Evolutionary conservation across 2,888 invertebrate genomes (phyloP), one percentile per base, ranked within the genome.

Genomic region (Lacanobia oleracea): DNA sequence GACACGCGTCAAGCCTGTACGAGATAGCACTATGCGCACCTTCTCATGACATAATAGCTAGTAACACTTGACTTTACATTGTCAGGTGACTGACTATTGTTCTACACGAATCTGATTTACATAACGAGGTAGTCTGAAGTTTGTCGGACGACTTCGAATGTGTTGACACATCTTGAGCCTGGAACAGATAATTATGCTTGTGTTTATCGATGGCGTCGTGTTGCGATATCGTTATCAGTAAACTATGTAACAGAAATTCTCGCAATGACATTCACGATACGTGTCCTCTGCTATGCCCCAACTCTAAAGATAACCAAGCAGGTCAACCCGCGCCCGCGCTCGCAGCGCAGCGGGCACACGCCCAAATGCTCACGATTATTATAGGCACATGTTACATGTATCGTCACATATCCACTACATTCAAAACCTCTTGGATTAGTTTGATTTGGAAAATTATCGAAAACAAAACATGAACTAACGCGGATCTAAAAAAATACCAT

Each of bases 221-320:
- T 54, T 59, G 27, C 51, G 69, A 76, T 84, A 83, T 68, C 71
- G 81, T 85, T 89, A 89, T 91, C 89, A 80, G 82, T 82, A 65
- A 72, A 75, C 76, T 82, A 81, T 80, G 79, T 84, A 87, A 79
- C 78, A 86, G 81, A 85, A 89, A 86, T 87, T 84, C 78, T 87
- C 82, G 81, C 89, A 87, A 89, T 93, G 93, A 91, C 92, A 93
- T 93, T 92, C 91, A 89, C 78, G 76, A 75, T 87, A 82, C 85
- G 88, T 90, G 92, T 91, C 92, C 92, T 92, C 92, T 91, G 87
- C 86, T 85, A 84, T 85, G 89, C 83, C 89, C 88, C 89, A 87
- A 87, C 89, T 91, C 94, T 94, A 94, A 94, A 94, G 94, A 94
- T 94, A 94, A 93, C 90, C 90, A 83, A 71, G 75, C 88, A 88